Base-by-base conservation (phyloP, 2,797 vertebrate genomes). In the Prionace glauca region DNA sequence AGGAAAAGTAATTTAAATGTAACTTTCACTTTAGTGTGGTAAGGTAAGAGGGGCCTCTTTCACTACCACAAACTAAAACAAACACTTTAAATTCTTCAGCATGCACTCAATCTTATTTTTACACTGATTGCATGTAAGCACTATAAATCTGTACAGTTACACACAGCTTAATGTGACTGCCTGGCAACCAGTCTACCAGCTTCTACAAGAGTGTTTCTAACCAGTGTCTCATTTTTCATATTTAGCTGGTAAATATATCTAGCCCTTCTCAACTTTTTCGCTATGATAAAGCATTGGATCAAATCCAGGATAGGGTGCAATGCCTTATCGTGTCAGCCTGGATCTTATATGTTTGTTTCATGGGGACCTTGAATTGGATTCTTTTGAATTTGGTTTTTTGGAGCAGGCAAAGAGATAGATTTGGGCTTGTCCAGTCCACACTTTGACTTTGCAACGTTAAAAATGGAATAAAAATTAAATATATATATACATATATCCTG, bases 191-290 rank as follows among this genome's bases (percentile, higher is more conserved):
- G 56, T 1, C 56, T 60, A 60, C n/a, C 32, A 67, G 36, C 65
- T 22, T 7, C 67, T 92, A 9, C n/a, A 92, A 69, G 90, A 26
- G 9, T 41, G 20, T 65, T 92, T 92, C n/a, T n/a, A n/a, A 62
- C 32, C 32, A 18, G 29, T 14, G 14, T 24, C 65, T 69, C 2
- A 41, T 65, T 92, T 16, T 69, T 41, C 90, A 65, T 50, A 77
- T 32, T 77, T 41, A 77, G 93, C 93, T 95, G 93, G 69, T 71
- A 95, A 95, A 77, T 32, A 16, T 50, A 74, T 26, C 8, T 94
- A 56, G 3, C 50, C 5, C 3, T 56, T 56, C 50, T 56, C 50
- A 56, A 56, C 50, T 7, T 56, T 56, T 56, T 56, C 4, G 50
- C 50, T 5, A 56, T 56, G 50, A 56, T 56, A 56, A 56, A 56